These are phyloP conservation scores for Neolamprologus multifasciatus DNA, from an alignment of 2,797 vertebrate species.

Conservation along the genomic window DNA sequence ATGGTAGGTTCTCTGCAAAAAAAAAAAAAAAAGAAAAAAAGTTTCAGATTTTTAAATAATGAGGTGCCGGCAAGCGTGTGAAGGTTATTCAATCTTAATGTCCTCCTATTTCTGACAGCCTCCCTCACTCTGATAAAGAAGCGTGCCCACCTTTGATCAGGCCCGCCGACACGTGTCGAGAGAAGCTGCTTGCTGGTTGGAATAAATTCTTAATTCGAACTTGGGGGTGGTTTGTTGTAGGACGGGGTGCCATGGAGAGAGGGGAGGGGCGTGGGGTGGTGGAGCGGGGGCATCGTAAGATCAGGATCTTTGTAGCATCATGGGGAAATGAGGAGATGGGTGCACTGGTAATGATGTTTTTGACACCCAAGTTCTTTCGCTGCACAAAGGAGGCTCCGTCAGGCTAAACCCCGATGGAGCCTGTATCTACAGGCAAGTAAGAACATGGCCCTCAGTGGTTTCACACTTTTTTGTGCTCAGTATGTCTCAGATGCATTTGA, in stretches of 20 bases:
- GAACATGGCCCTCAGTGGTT: conserved; percentile 30
- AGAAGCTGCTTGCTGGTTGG: conserved; percentile 76
- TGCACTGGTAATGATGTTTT: conserved; percentile 62
- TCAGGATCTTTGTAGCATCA: conserved; percentile 58
- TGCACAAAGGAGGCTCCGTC: conserved; percentile 37
- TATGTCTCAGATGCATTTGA: conserved; percentile 17
- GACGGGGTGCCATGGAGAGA: conserved; percentile 35
- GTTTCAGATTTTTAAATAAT: conserved; percentile 79
- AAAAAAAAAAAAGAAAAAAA: conserved; percentile 3
- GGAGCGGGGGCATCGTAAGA: conserved; percentile 45
- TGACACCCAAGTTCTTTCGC: conserved; percentile 48
- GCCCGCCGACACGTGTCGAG: conserved; percentile 75
- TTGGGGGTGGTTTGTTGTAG: conserved; percentile 60
- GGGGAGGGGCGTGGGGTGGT: neutral
- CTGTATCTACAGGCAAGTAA: conserved; percentile 23
- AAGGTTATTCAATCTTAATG: conserved; percentile 85
- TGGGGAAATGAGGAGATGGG: conserved; percentile 53
- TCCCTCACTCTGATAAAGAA: conserved; percentile 76
- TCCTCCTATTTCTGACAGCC: conserved; percentile 77
- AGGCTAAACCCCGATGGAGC: conserved; percentile 29
- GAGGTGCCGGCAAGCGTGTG: conserved; percentile 73
- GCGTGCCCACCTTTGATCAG: conserved; percentile 77
- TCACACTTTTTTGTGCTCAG: neutral
- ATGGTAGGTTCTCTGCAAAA: conserved; percentile 48
- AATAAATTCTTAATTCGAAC: conserved; percentile 81